phyloP scores from a whole-genome alignment of 2,113 vertebrate genomes.

The Psittacula cyanocephala region DNA sequence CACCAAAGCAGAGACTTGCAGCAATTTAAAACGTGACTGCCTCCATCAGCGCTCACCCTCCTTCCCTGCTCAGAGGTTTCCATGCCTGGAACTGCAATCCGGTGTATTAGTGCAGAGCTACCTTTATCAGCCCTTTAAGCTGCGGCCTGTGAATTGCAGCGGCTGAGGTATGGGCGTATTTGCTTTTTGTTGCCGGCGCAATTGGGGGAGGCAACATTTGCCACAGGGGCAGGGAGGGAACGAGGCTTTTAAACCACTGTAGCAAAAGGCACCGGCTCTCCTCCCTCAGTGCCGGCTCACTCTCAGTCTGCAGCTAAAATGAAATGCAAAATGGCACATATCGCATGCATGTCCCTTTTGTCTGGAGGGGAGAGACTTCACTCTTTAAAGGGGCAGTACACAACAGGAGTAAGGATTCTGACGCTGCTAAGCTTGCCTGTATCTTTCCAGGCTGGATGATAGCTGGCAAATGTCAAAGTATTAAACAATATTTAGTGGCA shows the following conservation, averaged over 20 bases:
- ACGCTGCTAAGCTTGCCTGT: background rate
- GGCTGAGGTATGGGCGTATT: background rate
- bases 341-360: background rate
- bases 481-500: background rate
- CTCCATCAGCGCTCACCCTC: background rate
- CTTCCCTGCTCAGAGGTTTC: background rate
- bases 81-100: background rate
- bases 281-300: rapidly evolving
- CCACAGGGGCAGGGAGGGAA: background rate
- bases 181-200: background rate
- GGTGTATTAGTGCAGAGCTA: background rate
- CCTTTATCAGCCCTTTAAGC: background rate
- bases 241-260: background rate
- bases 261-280: background rate
- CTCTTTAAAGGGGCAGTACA: slow-evolving; percentile 25
- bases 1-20: background rate
- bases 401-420: background rate
- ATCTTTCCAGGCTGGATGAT: background rate
- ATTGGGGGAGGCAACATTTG: background rate
- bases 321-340: slow-evolving; percentile 16
- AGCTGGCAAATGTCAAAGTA: background rate
- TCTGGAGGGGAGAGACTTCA: slow-evolving; percentile 4
- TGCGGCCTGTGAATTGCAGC: background rate
- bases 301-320: background rate
- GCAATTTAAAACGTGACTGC: background rate